Evolutionary conservation across 2,797 vertebrate species (phyloP), one percentile per base, ranked within the genome.

Genomic region (Cephalopachus bancanus): DNA sequence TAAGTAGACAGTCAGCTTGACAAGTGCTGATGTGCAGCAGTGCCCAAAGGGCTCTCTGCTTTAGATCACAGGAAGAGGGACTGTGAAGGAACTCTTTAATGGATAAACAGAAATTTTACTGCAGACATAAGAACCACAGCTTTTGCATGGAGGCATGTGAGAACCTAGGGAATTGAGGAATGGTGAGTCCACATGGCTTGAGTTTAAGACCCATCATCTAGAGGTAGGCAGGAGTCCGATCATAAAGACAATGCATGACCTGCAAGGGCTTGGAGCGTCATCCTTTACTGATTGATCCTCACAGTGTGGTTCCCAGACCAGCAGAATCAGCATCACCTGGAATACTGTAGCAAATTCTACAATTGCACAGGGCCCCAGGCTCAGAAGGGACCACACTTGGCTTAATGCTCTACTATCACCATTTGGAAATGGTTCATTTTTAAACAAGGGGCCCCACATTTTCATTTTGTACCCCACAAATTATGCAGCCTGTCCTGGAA

Each of bases 361-460:
- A 15, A 5, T 69, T 37, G 7, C 37, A 28, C 4, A 28, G 17
- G 37, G 6, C 4, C 33, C 72, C 49, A 28, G 17, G 20, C 24
- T 72, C 24, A 6, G 28, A 59, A 69, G 10, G 8, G 3, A 24
- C 60, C 22, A 14, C 1, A 51, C 12, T 83, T 88, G 17, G 14
- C 53, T 91, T 93, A 80, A 93, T 24, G 2, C 17, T 80, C 53
- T 55, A 2, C 19, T 93, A 19, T 20, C 3, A 2, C 16, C 5
- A 84, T 33, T 76, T 87, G 72, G 11, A 92, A 76, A 76, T 65
- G n/a, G 55, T 67, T 90, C 26, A 76, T 60, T 62, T 76, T 91
- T 65, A n/a, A 64, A 83, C 7, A 57, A 87, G 30, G 26, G 5
- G 14, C 8, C n/a, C n/a, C 3, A 24, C 53, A 67, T 59, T 83